phyloP scores from a whole-genome alignment of 2,113 vertebrate species.

The Alethe castanea region DNA sequence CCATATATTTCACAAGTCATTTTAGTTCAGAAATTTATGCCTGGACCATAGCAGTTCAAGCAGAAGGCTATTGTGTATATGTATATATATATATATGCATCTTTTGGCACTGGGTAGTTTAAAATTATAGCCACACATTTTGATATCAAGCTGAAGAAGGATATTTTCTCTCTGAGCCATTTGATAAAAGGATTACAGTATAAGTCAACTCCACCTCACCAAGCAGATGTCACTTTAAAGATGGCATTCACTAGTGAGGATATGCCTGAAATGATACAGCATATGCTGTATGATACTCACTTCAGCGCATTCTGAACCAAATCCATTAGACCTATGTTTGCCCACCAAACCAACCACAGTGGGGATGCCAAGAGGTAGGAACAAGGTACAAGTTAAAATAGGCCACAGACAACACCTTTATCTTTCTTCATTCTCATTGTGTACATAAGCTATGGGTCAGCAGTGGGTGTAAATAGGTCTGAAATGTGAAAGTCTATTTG shows the following conservation, averaged over 20 bases:
- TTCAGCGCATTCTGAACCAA: neutral
- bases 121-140: neutral
- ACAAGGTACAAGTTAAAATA: neutral
- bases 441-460: neutral
- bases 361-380: neutral
- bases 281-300: neutral
- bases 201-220: accelerated
- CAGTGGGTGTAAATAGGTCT: neutral
- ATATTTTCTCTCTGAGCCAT: neutral
- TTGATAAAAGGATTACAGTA: neutral
- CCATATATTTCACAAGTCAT: neutral
- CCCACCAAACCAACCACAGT: neutral
- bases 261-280: neutral
- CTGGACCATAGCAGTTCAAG: neutral
- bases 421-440: neutral
- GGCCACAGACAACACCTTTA: neutral
- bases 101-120: neutral
- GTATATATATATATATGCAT: no score
- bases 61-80: neutral
- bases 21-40: neutral
- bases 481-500: neutral
- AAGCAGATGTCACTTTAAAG: neutral
- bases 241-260: neutral
- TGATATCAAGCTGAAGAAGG: neutral
- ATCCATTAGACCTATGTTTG: accelerated